Evolutionary conservation across 2,797 vertebrate genomes (phyloP).

Genomic region (Melanotaenia trifasciata): DNA sequence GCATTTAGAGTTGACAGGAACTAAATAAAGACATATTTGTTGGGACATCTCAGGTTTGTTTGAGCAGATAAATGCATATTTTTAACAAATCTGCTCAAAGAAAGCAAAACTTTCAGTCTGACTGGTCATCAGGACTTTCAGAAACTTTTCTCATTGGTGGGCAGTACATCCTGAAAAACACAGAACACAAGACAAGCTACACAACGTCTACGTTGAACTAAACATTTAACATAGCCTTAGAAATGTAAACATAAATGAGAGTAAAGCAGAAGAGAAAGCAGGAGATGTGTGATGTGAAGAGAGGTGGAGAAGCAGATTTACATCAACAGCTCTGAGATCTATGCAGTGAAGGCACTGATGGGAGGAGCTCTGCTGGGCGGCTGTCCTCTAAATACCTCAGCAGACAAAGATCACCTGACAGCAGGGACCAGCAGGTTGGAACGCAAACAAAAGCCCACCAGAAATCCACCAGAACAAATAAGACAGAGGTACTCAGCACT

Average conservation of each 20-base stretch:
- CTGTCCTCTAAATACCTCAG: not conserved
- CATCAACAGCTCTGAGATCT: slow-evolving; percentile 27
- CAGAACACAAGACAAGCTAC: slow-evolving; percentile 20
- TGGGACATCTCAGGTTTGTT: not conserved
- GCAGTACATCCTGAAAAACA: not conserved
- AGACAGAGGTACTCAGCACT: slow-evolving; percentile 34
- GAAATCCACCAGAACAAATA: slow-evolving; percentile 7
- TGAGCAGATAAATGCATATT: not conserved
- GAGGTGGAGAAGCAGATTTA: not conserved
- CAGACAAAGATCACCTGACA: not conserved
- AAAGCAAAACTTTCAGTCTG: not conserved
- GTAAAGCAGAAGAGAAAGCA: slow-evolving; percentile 8
- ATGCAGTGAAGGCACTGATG: slow-evolving; percentile 76
- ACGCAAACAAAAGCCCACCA: slow-evolving; percentile 28
- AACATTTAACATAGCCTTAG: slow-evolving; percentile 5
- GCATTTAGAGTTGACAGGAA: not conserved
- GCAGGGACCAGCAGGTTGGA: not conserved
- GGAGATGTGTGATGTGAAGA: not conserved
- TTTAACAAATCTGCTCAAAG: not conserved
- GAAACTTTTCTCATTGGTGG: not conserved
- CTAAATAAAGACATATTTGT: not conserved
- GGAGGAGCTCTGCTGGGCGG: slow-evolving; percentile 37
- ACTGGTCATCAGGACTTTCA: not conserved
- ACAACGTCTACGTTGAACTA: not conserved
- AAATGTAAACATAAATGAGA: slow-evolving; percentile 65